Percentiles rank a stretch among this genome's conserved stretches.
Conservation (phyloP, 2,113 vertebrate species). For the Vicugna pacos region DNA sequence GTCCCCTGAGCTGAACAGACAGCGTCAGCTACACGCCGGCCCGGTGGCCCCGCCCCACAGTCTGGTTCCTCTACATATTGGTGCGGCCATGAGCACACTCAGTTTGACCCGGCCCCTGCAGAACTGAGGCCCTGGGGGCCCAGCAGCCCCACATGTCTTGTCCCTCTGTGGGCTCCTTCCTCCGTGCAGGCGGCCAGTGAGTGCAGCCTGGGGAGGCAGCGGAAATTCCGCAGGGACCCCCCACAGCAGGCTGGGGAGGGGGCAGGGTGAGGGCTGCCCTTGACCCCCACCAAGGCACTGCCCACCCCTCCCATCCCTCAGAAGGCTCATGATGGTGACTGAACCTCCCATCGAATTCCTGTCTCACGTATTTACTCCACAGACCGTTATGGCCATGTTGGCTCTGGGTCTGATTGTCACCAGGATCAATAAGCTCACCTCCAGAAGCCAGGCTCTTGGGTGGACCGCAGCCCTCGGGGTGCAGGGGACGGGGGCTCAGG, state of each 20-base stretch:
- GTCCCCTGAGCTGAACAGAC: not conserved
- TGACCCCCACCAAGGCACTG: not conserved
- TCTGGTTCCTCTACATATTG: not conserved
- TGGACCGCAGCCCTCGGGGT: not conserved
- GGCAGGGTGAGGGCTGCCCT: not conserved
- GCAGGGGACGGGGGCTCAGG: not conserved
- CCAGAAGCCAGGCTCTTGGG: not conserved
- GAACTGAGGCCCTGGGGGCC: not conserved
- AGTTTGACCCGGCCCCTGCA: not conserved
- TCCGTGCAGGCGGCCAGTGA: accelerated
- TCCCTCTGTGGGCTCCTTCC: not conserved
- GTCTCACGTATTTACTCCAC: constrained; percentile 63
- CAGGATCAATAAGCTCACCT: constrained; percentile 64
- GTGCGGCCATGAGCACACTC: not conserved
- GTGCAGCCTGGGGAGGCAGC: not conserved
- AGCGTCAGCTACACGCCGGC: not conserved
- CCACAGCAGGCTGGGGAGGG: not conserved
- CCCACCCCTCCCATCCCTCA: not conserved
- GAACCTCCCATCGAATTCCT: not conserved
- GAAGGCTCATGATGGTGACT: not conserved
- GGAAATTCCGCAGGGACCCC: not conserved
- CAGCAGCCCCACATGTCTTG: not conserved
- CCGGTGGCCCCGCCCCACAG: not conserved
- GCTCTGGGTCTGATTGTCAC: not conserved
- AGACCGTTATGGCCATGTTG: not conserved